Evolutionary conservation across 2,797 vertebrate species (phyloP).

Genomic region (Microchirus variegatus): DNA sequence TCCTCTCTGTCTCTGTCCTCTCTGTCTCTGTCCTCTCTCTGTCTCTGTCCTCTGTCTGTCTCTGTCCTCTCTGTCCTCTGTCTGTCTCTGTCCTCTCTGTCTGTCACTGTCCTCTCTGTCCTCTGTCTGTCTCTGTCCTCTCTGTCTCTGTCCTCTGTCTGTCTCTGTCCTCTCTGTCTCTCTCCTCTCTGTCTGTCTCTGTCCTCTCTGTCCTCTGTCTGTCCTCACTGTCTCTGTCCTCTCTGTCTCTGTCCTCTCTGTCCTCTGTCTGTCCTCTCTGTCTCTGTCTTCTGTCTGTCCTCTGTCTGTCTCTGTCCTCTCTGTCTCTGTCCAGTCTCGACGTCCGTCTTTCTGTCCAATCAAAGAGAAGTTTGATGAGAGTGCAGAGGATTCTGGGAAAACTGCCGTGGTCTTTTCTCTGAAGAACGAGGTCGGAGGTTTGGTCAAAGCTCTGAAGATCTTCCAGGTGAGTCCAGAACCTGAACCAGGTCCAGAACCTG

Average conservation of each 20-base stretch:
- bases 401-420: constrained; percentile 93
- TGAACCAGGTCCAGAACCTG: background rate
- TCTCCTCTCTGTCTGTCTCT: background rate
- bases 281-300: background rate
- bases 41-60: constrained; percentile 88
- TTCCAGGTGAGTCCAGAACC: constrained; percentile 88
- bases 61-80: background rate
- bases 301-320: constrained; percentile 3
- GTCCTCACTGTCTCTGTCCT: too few relatives aligned
- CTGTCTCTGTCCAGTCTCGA: constrained; percentile 61
- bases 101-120: too few relatives aligned
- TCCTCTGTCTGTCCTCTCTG: background rate
- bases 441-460: constrained; percentile 90
- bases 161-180: constrained; percentile 79
- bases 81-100: background rate
- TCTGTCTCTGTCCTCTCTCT: constrained; percentile 48
- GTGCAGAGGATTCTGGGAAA: constrained; percentile 83
- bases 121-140: background rate
- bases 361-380: constrained; percentile 81
- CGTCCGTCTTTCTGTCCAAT: constrained; percentile 86
- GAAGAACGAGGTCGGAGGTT: constrained; percentile 94
- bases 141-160: constrained; percentile 51
- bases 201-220: too few relatives aligned
- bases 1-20: background rate
- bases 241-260: background rate